Base-by-base conservation (phyloP, 2,797 vertebrate genomes). In the Gymnothorax reevesii region DNA sequence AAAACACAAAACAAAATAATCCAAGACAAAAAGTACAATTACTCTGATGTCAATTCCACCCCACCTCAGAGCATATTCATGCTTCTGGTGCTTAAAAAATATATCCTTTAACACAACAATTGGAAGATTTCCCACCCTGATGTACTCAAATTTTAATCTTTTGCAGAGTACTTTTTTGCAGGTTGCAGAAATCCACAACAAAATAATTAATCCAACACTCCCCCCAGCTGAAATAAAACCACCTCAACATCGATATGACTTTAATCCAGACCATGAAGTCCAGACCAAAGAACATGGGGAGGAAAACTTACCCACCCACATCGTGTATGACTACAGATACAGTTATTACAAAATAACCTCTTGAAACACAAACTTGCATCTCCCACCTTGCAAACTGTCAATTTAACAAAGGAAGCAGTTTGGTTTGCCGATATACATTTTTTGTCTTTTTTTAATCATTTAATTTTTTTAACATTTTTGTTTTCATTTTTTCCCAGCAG, bases 171-270 rank as follows among this genome's bases (percentile, higher is more conserved):
- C 85, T 89, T 86, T 90, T 93, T 94, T 33, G 54, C 80, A 83
- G 57, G 54, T 83, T 59, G 52, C 54, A 83, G 20, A 83, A 83
- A 59, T 57, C 59, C 57, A 57, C 15, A 12, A 93, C 90, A 93
- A 95, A 94, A 94, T 55, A 83, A 54, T 57, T 83, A 95, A 95
- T 92, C 93, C 91, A 93, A 89, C 94, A 93, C 94, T 94, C 93
- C 95, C 95, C 95, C 94, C 94, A 94, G 94, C 95, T 96, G 96
- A 96, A 96, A 96, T 96, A 95, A 96, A 96, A 96, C 95, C 95
- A 96, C 95, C 96, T 96, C 93, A 94, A 94, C 94, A 94, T 93
- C 95, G 95, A 95, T 94, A 93, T 92, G 91, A 94, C 92, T 93
- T 94, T 91, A 94, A 91, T 90, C 92, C 85, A 85, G 92, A 92